Percentiles rank a stretch among this genome's conserved stretches.
phyloP scores from a whole-genome alignment of 2,113 vertebrate species.

The Gulo gulo region DNA sequence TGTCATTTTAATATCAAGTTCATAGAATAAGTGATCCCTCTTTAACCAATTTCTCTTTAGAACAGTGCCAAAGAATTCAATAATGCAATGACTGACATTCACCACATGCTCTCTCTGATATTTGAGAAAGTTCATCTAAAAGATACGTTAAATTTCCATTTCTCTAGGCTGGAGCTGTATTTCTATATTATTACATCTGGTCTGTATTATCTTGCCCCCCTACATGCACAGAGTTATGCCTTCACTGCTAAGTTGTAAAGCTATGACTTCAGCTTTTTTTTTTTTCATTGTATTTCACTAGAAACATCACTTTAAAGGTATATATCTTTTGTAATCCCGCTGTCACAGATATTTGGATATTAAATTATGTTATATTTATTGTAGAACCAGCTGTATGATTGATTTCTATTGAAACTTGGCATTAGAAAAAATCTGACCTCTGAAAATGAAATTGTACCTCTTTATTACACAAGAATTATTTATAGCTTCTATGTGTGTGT shows the following conservation, averaged over 20 bases:
- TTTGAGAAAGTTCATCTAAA: conserved; percentile 52
- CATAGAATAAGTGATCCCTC: conserved; percentile 13
- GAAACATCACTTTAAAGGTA: conserved; percentile 42
- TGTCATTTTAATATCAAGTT: conserved; percentile 45
- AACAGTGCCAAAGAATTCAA: conserved; percentile 27
- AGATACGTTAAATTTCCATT: conserved; percentile 41
- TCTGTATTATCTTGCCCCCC: conserved; percentile 41
- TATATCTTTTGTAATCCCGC: conserved; percentile 20
- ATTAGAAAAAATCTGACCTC: neutral
- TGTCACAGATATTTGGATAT: conserved; percentile 42
- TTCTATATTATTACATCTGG: conserved; percentile 67
- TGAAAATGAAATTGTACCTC: conserved; percentile 15
- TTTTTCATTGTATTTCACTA: conserved; percentile 32
- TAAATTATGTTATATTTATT: conserved; percentile 29
- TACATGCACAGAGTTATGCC: neutral
- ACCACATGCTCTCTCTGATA: conserved; percentile 43
- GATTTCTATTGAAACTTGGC: conserved; percentile 15
- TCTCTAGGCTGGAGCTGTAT: neutral
- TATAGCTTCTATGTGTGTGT: neutral
- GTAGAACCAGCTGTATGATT: neutral
- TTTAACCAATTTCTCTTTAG: conserved; percentile 50
- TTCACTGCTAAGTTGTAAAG: conserved; percentile 43
- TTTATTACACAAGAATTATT: neutral
- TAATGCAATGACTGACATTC: conserved; percentile 30
- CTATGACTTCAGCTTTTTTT: conserved; percentile 42